Conservation (phyloP, 2,888 invertebrate genomes). For the Nephrotoma guestfalica region DNA sequence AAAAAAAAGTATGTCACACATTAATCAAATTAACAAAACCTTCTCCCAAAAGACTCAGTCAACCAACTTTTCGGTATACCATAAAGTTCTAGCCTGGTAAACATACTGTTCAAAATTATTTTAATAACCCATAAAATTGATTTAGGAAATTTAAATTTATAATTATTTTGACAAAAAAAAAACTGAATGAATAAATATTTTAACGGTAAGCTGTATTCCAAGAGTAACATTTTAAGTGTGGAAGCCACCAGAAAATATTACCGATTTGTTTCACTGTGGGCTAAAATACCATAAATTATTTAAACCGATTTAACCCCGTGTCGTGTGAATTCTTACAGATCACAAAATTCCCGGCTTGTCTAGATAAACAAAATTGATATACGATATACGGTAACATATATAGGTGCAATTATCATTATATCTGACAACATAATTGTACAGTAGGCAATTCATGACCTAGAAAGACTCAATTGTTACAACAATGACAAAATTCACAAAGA, state of each 20-base stretch:
- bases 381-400: background rate
- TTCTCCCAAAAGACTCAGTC: background rate
- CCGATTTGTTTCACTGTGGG: background rate
- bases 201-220: background rate
- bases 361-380: background rate
- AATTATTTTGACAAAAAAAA: background rate
- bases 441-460: background rate
- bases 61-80: background rate
- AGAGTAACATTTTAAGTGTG: background rate
- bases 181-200: background rate
- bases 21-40: background rate
- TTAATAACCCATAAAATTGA: background rate
- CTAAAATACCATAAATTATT: background rate
- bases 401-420: background rate
- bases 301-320: background rate
- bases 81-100: background rate
- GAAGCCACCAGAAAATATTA: background rate
- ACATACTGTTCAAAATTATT: background rate
- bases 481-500: background rate
- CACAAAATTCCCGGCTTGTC: background rate
- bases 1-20: background rate
- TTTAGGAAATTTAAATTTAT: background rate
- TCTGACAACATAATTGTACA: background rate
- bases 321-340: background rate
- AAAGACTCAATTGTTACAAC: background rate